Percentiles rank a stretch among this genome's conserved stretches.
These are phyloP conservation scores for Okamejei kenojei DNA, from an alignment of 2,797 vertebrate genomes.

Conservation along the genomic window DNA sequence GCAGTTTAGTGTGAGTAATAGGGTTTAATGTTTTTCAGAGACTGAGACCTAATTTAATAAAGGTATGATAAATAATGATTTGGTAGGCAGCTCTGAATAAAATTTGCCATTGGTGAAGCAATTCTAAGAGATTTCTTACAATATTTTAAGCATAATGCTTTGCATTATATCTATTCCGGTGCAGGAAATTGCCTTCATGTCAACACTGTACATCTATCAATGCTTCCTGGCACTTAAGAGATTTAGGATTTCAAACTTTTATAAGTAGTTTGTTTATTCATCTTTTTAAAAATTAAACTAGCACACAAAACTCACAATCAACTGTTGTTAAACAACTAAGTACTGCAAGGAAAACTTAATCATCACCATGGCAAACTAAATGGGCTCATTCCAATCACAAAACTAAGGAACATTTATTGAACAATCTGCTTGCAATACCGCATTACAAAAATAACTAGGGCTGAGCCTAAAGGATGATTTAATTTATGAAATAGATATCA, in stretches of 20 bases:
- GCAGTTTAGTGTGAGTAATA: not conserved
- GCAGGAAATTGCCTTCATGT: not conserved
- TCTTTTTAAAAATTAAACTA: not conserved
- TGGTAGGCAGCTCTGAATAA: not conserved
- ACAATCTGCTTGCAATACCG: not conserved
- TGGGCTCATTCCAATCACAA: not conserved
- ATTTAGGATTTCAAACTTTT: not conserved
- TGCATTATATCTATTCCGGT: not conserved
- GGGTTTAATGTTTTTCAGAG: not conserved
- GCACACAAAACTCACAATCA: not conserved
- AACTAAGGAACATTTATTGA: not conserved
- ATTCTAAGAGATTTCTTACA: not conserved
- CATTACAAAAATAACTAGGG: not conserved
- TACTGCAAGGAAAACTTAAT: not conserved
- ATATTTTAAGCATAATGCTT: not conserved
- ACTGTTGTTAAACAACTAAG: not conserved
- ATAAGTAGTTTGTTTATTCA: not conserved
- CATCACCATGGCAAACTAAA: not conserved
- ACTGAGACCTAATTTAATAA: not conserved
- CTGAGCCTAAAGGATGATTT: not conserved
- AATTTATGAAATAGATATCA: not conserved
- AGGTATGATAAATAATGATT: not conserved
- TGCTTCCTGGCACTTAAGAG: not conserved
- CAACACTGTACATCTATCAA: not conserved
- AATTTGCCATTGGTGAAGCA: not conserved